Conservation (phyloP, 2,113 vertebrate species). For the Bufo bufo region DNA sequence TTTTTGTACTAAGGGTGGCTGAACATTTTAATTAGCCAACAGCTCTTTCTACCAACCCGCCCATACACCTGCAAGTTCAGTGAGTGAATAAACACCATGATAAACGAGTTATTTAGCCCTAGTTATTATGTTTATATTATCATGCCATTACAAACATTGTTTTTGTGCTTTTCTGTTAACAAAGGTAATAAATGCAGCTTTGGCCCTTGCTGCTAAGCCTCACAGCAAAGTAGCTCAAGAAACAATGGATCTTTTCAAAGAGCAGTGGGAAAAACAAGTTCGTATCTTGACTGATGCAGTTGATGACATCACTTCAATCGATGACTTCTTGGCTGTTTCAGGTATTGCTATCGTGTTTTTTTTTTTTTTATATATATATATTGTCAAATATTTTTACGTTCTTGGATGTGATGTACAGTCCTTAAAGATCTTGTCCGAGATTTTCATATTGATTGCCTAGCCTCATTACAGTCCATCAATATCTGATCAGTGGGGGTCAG, state of each 20-base stretch:
- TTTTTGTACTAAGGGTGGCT: no score
- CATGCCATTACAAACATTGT: background rate
- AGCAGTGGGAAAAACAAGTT: slow-evolving; percentile 97
- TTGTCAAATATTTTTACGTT: background rate
- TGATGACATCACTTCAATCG: slow-evolving; percentile 98
- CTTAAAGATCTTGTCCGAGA: background rate
- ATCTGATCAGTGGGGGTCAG: no score
- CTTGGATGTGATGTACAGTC: background rate
- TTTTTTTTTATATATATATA: background rate
- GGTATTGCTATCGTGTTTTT: slow-evolving; percentile 71
- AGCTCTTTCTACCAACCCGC: no score
- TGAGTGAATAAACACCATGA: no score
- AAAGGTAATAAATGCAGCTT: slow-evolving; percentile 96
- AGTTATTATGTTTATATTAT: no score
- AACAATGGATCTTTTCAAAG: slow-evolving; percentile 99
- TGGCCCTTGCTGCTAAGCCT: slow-evolving; percentile 96
- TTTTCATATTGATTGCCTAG: no score
- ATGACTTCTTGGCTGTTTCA: slow-evolving; percentile 97
- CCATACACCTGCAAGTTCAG: no score
- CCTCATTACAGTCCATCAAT: no score
- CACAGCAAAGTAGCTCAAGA: slow-evolving; percentile 98
- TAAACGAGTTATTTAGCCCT: no score
- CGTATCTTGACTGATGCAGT: slow-evolving; percentile 95
- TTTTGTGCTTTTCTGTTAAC: background rate
- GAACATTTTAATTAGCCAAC: no score